Evolutionary conservation across 30 jellyfish, hydroid and myxozoan genomes (phyloP).

Genomic region (Aurelia sp.): DNA sequence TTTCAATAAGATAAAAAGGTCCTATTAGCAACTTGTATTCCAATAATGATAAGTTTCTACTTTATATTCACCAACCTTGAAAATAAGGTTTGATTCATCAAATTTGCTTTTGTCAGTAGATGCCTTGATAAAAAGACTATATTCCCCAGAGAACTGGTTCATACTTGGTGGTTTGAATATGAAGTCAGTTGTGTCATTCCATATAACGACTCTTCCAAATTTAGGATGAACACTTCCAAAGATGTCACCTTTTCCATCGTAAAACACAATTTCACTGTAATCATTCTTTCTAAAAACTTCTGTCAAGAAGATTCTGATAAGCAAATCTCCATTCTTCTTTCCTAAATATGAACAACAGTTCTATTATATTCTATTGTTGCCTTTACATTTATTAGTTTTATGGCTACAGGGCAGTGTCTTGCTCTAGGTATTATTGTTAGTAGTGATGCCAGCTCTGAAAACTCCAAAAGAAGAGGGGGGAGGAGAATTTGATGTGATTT

Average conservation of each 20-base stretch:
- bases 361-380: background rate
- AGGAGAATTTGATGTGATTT: too few relatives aligned
- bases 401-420: background rate
- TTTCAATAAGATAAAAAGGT: background rate
- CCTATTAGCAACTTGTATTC: background rate
- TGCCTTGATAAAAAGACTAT: slow-evolving; percentile 67
- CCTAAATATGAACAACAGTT: slow-evolving; percentile 1
- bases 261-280: slow-evolving; percentile 74
- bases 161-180: slow-evolving; percentile 80
- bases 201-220: slow-evolving; percentile 51
- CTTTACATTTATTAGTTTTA: background rate
- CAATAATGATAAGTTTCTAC: too few relatives aligned
- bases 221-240: slow-evolving; percentile 57
- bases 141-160: slow-evolving; percentile 49
- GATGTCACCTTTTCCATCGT: slow-evolving; percentile 59
- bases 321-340: slow-evolving; percentile 52
- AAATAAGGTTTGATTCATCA: slow-evolving; percentile 26
- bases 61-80: slow-evolving; percentile 20
- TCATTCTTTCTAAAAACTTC: slow-evolving; percentile 50
- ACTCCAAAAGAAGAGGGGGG: too few relatives aligned
- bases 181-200: slow-evolving; percentile 67
- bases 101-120: slow-evolving; percentile 34
- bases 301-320: slow-evolving; percentile 64
- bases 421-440: background rate
- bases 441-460: too few relatives aligned